These are phyloP conservation scores for Dione vanillae DNA, from an alignment of 2,888 invertebrate genomes.

Conservation along the genomic window DNA sequence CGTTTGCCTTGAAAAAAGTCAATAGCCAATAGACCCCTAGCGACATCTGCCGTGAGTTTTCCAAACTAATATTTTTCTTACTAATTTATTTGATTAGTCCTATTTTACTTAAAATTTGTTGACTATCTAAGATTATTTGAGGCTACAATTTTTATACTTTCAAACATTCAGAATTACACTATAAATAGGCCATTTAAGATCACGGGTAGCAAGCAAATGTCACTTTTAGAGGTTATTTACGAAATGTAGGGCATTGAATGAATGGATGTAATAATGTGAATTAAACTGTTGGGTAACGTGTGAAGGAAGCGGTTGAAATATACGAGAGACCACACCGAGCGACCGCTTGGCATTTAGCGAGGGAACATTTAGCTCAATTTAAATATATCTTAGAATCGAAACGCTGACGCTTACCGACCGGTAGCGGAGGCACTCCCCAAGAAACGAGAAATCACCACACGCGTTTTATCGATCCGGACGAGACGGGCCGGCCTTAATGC, in stretches of 20 bases:
- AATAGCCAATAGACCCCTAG: conserved; percentile 54
- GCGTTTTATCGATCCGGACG: conserved; percentile 50
- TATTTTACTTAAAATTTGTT: neutral
- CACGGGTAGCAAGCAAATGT: conserved; percentile 33
- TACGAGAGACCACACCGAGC: conserved; percentile 31
- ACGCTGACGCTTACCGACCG: conserved; percentile 69
- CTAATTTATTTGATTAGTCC: conserved; percentile 28
- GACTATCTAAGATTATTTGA: neutral
- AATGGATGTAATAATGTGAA: conserved; percentile 37
- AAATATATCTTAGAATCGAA: conserved; percentile 66
- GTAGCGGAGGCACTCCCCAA: conserved; percentile 60
- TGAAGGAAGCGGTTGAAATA: conserved; percentile 27
- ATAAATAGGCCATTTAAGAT: conserved; percentile 33
- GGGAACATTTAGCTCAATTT: conserved; percentile 62
- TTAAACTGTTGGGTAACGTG: conserved; percentile 24
- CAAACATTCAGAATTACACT: conserved; percentile 15
- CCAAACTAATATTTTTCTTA: conserved; percentile 45
- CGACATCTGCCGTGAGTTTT: conserved; percentile 61
- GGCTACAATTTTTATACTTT: neutral
- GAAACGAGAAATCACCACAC: conserved; percentile 49
- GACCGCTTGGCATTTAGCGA: conserved; percentile 39
- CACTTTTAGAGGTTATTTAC: conserved; percentile 35
- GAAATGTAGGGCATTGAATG: conserved; percentile 29
- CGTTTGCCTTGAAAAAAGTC: conserved; percentile 52
- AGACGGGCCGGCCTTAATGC: conserved; percentile 46